phyloP scores from a whole-genome alignment of 2,113 vertebrate genomes.

The Mugil cephalus region DNA sequence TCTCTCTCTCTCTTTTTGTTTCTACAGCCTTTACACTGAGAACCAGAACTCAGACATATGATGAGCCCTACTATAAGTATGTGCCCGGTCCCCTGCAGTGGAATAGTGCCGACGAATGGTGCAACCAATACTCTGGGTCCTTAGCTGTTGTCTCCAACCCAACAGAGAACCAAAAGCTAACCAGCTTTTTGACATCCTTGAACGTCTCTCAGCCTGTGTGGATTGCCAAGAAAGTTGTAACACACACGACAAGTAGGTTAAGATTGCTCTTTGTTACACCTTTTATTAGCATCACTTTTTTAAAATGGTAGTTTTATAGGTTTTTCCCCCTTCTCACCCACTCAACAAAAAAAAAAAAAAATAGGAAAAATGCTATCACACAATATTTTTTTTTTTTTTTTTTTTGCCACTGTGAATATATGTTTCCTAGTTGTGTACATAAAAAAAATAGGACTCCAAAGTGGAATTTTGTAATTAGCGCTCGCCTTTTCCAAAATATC shows the following conservation, averaged over 20 bases:
- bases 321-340: conserved; percentile 15
- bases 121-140: conserved; percentile 70
- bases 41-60: conserved; percentile 44
- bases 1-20: background rate
- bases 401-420: conserved; percentile 29
- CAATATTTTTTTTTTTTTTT: too few relatives aligned
- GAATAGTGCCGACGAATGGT: conserved; percentile 66
- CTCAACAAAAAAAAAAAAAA: conserved; percentile 12
- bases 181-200: conserved; percentile 74
- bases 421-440: conserved; percentile 54
- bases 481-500: conserved; percentile 37
- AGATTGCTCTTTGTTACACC: conserved; percentile 15
- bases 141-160: conserved; percentile 67
- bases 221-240: conserved; percentile 70
- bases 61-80: conserved; percentile 76
- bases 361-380: conserved; percentile 8
- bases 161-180: conserved; percentile 67
- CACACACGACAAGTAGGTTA: conserved; percentile 70
- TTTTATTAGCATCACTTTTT: conserved; percentile 28
- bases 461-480: conserved; percentile 35
- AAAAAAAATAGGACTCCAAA: conserved; percentile 26
- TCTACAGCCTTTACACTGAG: conserved; percentile 57
- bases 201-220: conserved; percentile 82
- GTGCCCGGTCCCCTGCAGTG: conserved; percentile 68
- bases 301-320: conserved; percentile 13